Conservation (phyloP, 2,888 invertebrate species). For the Polietes domitor region DNA sequence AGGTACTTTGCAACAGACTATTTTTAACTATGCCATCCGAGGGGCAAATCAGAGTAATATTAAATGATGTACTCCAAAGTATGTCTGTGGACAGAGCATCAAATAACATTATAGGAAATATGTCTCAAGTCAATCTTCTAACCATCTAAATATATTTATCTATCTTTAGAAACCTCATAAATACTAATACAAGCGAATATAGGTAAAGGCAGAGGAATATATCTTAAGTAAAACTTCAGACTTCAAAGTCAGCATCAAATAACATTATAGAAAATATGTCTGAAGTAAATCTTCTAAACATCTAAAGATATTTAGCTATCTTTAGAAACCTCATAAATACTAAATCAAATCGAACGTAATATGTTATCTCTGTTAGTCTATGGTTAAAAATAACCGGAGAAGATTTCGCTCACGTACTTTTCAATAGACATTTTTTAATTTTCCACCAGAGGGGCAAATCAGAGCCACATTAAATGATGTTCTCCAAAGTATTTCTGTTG, state of each 20-base stretch:
- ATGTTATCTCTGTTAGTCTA: conserved; percentile 2
- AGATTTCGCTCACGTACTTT: conserved; percentile 13
- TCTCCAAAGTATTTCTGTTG: conserved; percentile 45
- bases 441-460: conserved; percentile 54
- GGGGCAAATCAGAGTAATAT: conserved; percentile 50
- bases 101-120: too few species aligned
- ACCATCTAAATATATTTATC: too few species aligned
- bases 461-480: conserved; percentile 18
- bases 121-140: too few species aligned
- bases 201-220: conserved; percentile 13
- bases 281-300: too few species aligned
- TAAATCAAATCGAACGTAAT: background rate
- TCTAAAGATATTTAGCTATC: too few species aligned
- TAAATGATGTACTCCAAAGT: conserved; percentile 36
- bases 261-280: too few species aligned
- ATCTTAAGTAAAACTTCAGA: background rate
- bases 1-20: conserved; percentile 20
- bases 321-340: background rate
- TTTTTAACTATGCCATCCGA: conserved; percentile 41
- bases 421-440: conserved; percentile 35
- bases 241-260: too few species aligned
- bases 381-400: conserved; percentile 13
- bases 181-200: background rate
- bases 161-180: too few species aligned
- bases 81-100: conserved; percentile 21